A percentile compares a stretch with the other conserved stretches of the same genome.
Conservation (phyloP, 2,113 vertebrate species). For the Zapornia atra region DNA sequence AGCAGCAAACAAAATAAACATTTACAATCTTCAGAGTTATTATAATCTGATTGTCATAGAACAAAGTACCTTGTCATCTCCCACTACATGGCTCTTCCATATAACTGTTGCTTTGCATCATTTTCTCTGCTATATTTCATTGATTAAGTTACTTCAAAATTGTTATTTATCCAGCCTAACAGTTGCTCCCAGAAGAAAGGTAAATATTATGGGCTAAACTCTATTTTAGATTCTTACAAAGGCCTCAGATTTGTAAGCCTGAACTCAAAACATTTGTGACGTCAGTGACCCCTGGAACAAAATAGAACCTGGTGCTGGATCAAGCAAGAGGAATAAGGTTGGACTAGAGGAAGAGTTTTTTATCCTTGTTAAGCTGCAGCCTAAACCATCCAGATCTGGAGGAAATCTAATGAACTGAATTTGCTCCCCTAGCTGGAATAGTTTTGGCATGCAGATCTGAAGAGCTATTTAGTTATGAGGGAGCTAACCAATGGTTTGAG, state of each 20-base stretch:
- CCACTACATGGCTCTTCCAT: background rate
- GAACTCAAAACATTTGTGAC: background rate
- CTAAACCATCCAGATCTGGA: constrained; percentile 5
- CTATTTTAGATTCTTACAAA: background rate
- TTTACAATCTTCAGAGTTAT: background rate
- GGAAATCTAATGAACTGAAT: background rate
- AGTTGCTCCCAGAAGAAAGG: background rate
- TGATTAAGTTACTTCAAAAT: constrained; percentile 12
- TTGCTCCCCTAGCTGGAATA: constrained; percentile 13
- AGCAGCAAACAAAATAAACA: background rate
- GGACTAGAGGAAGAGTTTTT: background rate
- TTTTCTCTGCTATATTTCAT: constrained; percentile 15
- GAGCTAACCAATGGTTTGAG: constrained; percentile 19
- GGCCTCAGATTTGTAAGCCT: background rate
- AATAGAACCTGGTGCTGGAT: background rate
- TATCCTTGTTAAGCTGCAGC: background rate
- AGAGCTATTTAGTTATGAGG: background rate
- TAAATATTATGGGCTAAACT: constrained; percentile 7
- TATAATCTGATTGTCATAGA: constrained; percentile 40
- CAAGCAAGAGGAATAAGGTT: background rate
- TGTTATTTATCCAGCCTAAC: constrained; percentile 4
- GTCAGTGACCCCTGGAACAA: background rate
- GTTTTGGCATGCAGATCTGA: constrained; percentile 17
- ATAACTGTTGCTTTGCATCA: background rate
- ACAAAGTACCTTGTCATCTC: constrained; percentile 29